phyloP scores from a whole-genome alignment of 2,888 invertebrate species.

The Drosophila neotestacea region DNA sequence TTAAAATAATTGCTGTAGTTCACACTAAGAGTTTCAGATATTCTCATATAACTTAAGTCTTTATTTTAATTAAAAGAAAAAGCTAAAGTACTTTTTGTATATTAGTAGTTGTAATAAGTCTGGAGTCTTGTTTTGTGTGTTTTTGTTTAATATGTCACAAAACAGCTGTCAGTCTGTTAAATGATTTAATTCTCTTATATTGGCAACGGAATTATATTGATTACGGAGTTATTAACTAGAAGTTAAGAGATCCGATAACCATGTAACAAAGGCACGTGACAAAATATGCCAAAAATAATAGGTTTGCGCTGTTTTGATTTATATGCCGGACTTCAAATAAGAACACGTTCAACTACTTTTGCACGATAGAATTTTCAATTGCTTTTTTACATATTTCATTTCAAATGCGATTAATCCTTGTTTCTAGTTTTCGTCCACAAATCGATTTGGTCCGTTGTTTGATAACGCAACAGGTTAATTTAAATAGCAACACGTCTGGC shows the following conservation, averaged over 20 bases:
- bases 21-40: background rate
- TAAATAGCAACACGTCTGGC: conserved; percentile 17
- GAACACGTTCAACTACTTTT: conserved; percentile 33
- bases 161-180: conserved; percentile 15
- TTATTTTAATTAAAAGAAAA: conserved; percentile 10
- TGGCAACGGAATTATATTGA: conserved; percentile 13
- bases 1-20: background rate
- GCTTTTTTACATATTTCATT: background rate
- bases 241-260: conserved; percentile 20
- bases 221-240: conserved; percentile 18
- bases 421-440: conserved; percentile 5
- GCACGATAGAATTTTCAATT: background rate
- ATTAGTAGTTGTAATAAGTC: conserved; percentile 1
- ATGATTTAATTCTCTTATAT: conserved; percentile 9
- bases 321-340: conserved; percentile 16
- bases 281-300: conserved; percentile 37
- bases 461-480: conserved; percentile 35
- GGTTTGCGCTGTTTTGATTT: conserved; percentile 30
- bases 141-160: conserved; percentile 3
- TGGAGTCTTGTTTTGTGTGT: background rate
- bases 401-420: conserved; percentile 1
- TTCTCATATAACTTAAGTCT: background rate
- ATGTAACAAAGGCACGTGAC: conserved; percentile 40
- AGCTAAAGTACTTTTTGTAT: background rate
- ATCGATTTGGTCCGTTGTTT: conserved; percentile 9